phyloP scores from a whole-genome alignment of 2,888 invertebrate genomes.

The Selenia dentaria region DNA sequence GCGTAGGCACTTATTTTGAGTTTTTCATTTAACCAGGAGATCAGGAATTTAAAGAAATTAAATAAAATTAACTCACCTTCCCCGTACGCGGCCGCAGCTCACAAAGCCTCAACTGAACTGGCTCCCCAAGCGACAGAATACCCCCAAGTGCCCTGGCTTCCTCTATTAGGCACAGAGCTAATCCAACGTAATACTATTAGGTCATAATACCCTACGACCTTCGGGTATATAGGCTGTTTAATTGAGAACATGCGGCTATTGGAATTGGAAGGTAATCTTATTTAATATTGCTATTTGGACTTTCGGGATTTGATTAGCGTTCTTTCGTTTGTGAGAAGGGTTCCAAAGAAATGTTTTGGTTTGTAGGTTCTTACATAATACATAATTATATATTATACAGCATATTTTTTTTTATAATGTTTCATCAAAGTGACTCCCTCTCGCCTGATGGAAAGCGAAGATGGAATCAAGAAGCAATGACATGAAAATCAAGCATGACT shows the following conservation, averaged over 20 bases:
- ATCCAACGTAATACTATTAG: constrained; percentile 67
- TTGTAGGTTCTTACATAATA: too few relatives aligned
- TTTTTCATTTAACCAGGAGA: too few relatives aligned
- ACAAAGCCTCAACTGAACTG: constrained; percentile 46
- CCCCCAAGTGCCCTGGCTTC: constrained; percentile 75
- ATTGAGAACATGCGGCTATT: constrained; percentile 52
- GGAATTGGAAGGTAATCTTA: constrained; percentile 41
- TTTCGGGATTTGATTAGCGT: constrained; percentile 28
- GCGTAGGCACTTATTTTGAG: too few relatives aligned
- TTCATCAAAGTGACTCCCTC: too few relatives aligned
- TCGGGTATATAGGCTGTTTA: constrained; percentile 51
- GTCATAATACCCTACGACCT: constrained; percentile 63
- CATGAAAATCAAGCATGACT: too few relatives aligned
- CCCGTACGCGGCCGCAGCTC: constrained; percentile 39
- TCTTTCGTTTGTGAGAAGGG: constrained; percentile 16
- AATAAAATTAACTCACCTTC: not conserved
- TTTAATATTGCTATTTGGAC: constrained; percentile 23
- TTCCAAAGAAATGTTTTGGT: constrained; percentile 1
- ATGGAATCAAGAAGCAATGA: too few relatives aligned
- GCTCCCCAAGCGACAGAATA: constrained; percentile 39
- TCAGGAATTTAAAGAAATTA: too few relatives aligned
- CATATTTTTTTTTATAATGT: too few relatives aligned
- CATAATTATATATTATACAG: too few relatives aligned
- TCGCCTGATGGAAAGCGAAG: too few relatives aligned
- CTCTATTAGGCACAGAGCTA: constrained; percentile 62